These are phyloP conservation scores for Pterostichus madidus DNA, from an alignment of 2,888 invertebrate genomes.

Conservation along the genomic window DNA sequence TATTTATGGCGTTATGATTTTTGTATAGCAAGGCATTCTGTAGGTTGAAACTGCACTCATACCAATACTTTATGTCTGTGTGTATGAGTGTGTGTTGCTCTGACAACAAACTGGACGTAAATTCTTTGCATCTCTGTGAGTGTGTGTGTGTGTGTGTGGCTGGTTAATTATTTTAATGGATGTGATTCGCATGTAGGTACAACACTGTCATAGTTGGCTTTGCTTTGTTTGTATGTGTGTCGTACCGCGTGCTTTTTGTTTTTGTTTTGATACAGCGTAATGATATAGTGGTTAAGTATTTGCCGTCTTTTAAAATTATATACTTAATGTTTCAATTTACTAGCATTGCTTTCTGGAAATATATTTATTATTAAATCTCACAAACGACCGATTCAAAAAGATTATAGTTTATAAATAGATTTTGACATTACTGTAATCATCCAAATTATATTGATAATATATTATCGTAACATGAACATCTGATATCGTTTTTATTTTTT, in stretches of 20 bases:
- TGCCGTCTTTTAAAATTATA: conserved; percentile 52
- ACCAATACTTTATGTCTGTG: neutral
- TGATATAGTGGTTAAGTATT: conserved; percentile 53
- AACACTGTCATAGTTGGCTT: conserved; percentile 36
- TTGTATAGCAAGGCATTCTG: conserved; percentile 39
- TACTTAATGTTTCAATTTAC: conserved; percentile 51
- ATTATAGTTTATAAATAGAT: conserved; percentile 43
- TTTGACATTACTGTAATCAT: conserved; percentile 7
- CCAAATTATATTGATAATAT: no score
- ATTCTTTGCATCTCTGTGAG: neutral
- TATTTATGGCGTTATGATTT: conserved; percentile 54
- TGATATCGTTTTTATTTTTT: no score
- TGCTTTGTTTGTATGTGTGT: conserved; percentile 42
- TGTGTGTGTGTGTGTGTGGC: conserved; percentile 32
- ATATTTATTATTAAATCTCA: conserved; percentile 46
- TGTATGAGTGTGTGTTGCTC: neutral
- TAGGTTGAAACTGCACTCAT: conserved; percentile 37
- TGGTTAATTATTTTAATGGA: conserved; percentile 52
- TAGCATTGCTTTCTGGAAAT: conserved; percentile 43
- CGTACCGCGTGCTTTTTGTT: conserved; percentile 36
- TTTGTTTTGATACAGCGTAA: conserved; percentile 23
- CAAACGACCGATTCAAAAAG: conserved; percentile 36
- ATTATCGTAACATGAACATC: no score
- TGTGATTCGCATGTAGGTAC: conserved; percentile 45
- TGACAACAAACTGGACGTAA: neutral